Conservation (phyloP, 2,888 invertebrate genomes). For the Phaonia tiefii region DNA sequence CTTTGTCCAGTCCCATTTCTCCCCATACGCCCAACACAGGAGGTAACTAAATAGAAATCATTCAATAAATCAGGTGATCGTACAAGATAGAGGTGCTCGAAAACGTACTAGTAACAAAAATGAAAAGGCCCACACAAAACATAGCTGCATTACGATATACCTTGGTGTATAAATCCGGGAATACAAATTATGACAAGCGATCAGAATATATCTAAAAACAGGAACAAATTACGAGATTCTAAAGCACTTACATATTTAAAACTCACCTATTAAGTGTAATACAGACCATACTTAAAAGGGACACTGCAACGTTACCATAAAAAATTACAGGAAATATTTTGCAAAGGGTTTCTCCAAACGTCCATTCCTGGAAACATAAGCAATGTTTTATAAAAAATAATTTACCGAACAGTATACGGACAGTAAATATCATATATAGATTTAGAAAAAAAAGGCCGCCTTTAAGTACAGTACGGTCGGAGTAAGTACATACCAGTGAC, state of each 20-base stretch:
- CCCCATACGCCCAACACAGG: slow-evolving; percentile 93
- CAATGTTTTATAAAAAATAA: too few species aligned
- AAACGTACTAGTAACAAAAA: slow-evolving; percentile 85
- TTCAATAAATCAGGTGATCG: slow-evolving; percentile 5
- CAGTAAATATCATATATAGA: too few species aligned
- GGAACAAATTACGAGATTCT: not conserved
- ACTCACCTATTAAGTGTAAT: slow-evolving; percentile 92
- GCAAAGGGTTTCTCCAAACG: slow-evolving; percentile 88
- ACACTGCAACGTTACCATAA: slow-evolving; percentile 94
- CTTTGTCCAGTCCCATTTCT: slow-evolving; percentile 88
- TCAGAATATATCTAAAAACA: slow-evolving; percentile 88
- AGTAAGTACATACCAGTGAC: too few species aligned
- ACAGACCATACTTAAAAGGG: slow-evolving; percentile 93
- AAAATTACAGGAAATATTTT: slow-evolving; percentile 93
- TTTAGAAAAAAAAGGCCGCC: too few species aligned
- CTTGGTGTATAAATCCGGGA: slow-evolving; percentile 87
- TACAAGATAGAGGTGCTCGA: not conserved
- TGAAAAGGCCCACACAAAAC: slow-evolving; percentile 90
- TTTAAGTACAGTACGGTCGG: too few species aligned
- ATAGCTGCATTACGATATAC: slow-evolving; percentile 89
- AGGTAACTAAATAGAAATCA: slow-evolving; percentile 83
- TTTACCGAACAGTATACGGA: too few species aligned
- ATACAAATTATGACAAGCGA: slow-evolving; percentile 90
- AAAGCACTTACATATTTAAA: not conserved
- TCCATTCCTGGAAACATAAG: slow-evolving; percentile 84